Evolutionary conservation across 2,113 vertebrate species (phyloP), one percentile per base, ranked within the genome.

Genomic region (Campylorhamphus procurvoides): DNA sequence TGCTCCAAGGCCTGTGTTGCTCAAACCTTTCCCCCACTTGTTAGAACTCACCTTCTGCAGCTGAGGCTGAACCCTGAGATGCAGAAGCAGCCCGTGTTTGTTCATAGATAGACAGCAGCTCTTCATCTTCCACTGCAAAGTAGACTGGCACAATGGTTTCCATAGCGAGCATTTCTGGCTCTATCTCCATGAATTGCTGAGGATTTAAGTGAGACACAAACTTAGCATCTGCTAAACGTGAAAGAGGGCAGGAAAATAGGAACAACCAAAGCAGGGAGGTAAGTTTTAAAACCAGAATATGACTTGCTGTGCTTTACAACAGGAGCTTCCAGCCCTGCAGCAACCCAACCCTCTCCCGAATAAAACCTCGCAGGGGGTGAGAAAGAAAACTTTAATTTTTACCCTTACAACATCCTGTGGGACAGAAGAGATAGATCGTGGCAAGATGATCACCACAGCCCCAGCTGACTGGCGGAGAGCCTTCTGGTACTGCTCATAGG

Each of bases 131-230:
- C 96, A 99, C 98, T 4, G 99, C 99, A 53, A 99, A 99, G 97
- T 99, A 99, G 81, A 99, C 99, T 0, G 99, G 99, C 52, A 99
- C 98, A 4, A 99, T 97, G 81, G 99, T 99, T 98, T 99, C 99
- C 73, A 99, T 99, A 46, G 99, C 98, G 90, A 99, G 97, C 98
- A 99, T 99, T 97, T 99, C 99, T 0, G 99, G 99, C 97, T 99
- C 99, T 31, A 99, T 98, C 98, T 99, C 99, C 99, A 99, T 99
- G 97, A 99, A 99, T 98, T 99, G 99, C 99, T 99, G 88, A 11
- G 67, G 58, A 81, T 88, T 93, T 67, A 93, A 95, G 59, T 3
- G 7, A 88, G 59, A 92, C 20, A 55, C 20, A 87, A 73, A 92
- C 75, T 93, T 35, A 89, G 31, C 25, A 31, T n/a, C 31, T n/a